Evolutionary conservation across 23 tunicate genomes (phyloP).

Genomic region (Styela clava): DNA sequence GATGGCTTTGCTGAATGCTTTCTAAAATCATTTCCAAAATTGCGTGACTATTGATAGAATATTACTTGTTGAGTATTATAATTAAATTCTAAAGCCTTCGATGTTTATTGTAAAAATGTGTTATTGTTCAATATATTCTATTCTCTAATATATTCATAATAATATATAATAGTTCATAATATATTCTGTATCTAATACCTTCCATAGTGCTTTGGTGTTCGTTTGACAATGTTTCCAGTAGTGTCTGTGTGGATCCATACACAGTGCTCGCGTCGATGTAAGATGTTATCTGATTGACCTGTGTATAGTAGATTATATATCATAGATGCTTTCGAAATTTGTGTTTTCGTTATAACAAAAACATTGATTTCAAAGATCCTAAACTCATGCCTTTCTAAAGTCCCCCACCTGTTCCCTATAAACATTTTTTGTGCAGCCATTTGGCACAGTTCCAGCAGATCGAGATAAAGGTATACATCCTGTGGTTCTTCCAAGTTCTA

Average conservation of each 20-base stretch:
- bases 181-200: not conserved
- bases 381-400: too few species aligned
- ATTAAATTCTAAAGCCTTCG: too few species aligned
- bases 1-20: too few species aligned
- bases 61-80: too few species aligned
- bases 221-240: not conserved
- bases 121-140: too few species aligned
- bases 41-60: too few species aligned
- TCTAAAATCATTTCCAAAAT: too few species aligned
- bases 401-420: not conserved
- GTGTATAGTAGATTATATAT: conserved; percentile 3
- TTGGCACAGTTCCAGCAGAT: conserved; percentile 7
- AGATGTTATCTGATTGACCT: conserved; percentile 47
- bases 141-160: too few species aligned
- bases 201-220: not conserved
- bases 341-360: not conserved
- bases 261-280: conserved; percentile 70
- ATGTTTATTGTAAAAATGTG: too few species aligned
- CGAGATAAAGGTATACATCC: not conserved
- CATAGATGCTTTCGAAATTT: not conserved
- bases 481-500: not conserved
- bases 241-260: conserved; percentile 40
- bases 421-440: not conserved
- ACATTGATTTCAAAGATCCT: too few species aligned
- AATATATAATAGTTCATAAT: too few species aligned